Evolutionary conservation across 2,888 invertebrate species (phyloP).

Genomic region (Aphodius sticticus): DNA sequence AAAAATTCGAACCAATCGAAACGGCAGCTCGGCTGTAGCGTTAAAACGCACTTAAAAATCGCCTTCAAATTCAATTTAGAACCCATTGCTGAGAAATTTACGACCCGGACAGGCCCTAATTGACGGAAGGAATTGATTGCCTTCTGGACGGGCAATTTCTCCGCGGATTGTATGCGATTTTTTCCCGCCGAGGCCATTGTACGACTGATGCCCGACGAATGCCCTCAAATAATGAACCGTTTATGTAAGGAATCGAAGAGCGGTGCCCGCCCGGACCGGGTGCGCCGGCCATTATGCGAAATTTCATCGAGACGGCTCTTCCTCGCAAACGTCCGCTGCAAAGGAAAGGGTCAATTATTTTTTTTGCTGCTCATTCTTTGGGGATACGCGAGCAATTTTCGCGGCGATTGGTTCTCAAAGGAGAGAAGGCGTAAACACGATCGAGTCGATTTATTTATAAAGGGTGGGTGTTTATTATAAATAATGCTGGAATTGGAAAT

Average conservation of each 20-base stretch:
- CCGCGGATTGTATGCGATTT: neutral
- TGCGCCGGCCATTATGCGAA: neutral
- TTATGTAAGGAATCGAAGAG: neutral
- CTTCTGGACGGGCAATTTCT: conserved; percentile 4
- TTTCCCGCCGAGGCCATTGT: neutral
- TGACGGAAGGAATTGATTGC: conserved; percentile 4
- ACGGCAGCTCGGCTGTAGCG: neutral
- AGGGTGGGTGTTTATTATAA: neutral
- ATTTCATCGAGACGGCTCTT: neutral
- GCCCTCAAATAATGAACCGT: neutral
- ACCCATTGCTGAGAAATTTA: neutral
- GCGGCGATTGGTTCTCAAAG: neutral
- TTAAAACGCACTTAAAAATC: conserved; percentile 4
- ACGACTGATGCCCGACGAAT: neutral
- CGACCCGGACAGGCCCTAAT: conserved; percentile 4
- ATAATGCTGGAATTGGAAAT: no score
- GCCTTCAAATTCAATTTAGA: neutral
- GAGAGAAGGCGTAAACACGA: neutral
- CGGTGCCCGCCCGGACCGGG: neutral
- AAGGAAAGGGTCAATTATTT: neutral
- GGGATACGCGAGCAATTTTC: neutral
- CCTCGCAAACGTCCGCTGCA: neutral
- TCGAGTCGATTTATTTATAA: neutral
- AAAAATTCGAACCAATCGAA: neutral
- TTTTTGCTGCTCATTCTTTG: neutral